These are phyloP conservation scores for Cremastinae sp. DNA, from an alignment of 2,888 invertebrate genomes.

Conservation along the genomic window DNA sequence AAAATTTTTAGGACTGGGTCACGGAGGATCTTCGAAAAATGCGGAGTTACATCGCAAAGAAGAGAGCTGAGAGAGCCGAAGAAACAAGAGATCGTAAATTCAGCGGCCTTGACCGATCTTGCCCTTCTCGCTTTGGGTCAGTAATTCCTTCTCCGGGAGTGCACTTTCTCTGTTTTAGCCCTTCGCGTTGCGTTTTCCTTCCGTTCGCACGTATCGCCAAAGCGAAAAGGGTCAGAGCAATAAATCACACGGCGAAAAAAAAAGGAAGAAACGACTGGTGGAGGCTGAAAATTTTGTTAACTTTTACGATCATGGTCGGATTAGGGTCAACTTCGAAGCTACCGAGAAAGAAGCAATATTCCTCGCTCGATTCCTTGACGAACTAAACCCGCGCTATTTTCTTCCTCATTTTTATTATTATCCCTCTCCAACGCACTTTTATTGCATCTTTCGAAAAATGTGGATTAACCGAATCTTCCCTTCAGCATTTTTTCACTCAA, in stretches of 20 bases:
- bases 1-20: conserved; percentile 28
- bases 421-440: conserved; percentile 4
- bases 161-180: conserved; percentile 34
- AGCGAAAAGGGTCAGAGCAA: conserved; percentile 32
- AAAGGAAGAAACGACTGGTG: conserved; percentile 26
- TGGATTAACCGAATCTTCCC: too few species aligned
- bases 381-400: conserved; percentile 29
- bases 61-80: background rate
- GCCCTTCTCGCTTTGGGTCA: conserved; percentile 58
- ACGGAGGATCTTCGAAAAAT: conserved; percentile 26
- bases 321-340: conserved; percentile 62
- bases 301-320: conserved; percentile 64
- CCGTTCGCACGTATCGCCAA: conserved; percentile 5
- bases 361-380: conserved; percentile 46
- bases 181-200: background rate
- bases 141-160: conserved; percentile 40
- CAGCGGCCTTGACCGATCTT: conserved; percentile 53
- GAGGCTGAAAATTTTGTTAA: conserved; percentile 63
- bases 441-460: too few species aligned
- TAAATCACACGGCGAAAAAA: conserved; percentile 60
- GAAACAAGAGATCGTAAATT: conserved; percentile 48
- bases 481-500: too few species aligned
- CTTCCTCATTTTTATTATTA: background rate
- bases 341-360: conserved; percentile 59
- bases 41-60: conserved; percentile 2